phyloP scores from a whole-genome alignment of 2,797 vertebrate species.

The Acanthurus tractus region DNA sequence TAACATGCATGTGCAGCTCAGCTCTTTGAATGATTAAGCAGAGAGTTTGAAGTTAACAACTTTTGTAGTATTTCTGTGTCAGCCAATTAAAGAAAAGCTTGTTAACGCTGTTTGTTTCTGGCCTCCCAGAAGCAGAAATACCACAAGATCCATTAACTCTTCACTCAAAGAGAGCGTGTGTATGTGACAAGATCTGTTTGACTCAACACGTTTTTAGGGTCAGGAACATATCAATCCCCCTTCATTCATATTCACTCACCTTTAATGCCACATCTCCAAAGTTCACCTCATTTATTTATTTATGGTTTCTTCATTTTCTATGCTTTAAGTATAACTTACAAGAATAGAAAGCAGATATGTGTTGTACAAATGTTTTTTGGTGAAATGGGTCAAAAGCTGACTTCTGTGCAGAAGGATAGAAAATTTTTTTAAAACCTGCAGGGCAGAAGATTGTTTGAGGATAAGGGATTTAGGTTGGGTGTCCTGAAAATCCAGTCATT shows the following conservation, averaged over 20 bases:
- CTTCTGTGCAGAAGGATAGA: slow-evolving; percentile 5
- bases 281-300: neutral
- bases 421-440: neutral
- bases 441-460: slow-evolving; percentile 14
- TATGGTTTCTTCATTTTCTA: neutral
- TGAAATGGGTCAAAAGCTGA: slow-evolving; percentile 10
- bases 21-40: too few relatives aligned
- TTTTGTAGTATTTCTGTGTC: too few relatives aligned
- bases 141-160: too few relatives aligned
- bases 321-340: neutral
- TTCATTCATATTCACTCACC: neutral
- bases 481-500: slow-evolving; percentile 33
- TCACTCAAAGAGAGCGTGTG: too few relatives aligned
- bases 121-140: too few relatives aligned
- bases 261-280: neutral
- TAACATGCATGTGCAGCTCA: too few relatives aligned
- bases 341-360: neutral
- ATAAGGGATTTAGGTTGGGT: slow-evolving; percentile 20
- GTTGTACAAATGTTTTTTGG: neutral
- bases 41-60: too few relatives aligned
- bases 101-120: too few relatives aligned
- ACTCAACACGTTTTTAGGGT: too few relatives aligned
- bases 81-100: too few relatives aligned
- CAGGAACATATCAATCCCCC: too few relatives aligned
- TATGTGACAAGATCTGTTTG: too few relatives aligned